These are phyloP conservation scores for Poeciliopsis turneri DNA, from an alignment of 2,797 vertebrate genomes.

Conservation along the genomic window DNA sequence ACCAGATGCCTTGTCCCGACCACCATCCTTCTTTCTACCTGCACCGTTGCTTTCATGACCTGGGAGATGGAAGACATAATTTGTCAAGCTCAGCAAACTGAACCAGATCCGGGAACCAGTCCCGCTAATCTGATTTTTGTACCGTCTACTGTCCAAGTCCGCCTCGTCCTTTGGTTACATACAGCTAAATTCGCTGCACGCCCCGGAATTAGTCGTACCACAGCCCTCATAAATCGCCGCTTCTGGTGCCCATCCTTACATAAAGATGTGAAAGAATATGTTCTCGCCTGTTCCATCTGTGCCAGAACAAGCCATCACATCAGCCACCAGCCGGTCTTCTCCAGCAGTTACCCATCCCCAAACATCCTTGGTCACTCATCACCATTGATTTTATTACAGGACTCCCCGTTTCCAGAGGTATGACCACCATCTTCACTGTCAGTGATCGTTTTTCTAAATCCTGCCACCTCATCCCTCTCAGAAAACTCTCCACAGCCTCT, in stretches of 20 bases:
- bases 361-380: no score
- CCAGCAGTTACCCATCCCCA: no score
- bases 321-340: no score
- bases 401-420: no score
- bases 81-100: slow-evolving; percentile 1
- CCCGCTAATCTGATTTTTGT: neutral
- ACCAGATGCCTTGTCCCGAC: neutral
- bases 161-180: neutral
- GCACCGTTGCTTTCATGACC: neutral
- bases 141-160: neutral
- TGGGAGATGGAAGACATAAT: neutral
- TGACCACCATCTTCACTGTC: no score
- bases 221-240: neutral
- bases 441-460: no score
- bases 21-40: neutral
- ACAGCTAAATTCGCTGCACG: neutral
- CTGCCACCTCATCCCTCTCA: no score
- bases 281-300: no score
- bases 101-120: slow-evolving; percentile 1
- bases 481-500: no score
- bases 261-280: neutral
- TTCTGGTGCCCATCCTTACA: neutral
- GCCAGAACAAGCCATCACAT: no score
- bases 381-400: no score
- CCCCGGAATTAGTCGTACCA: neutral